Percentiles rank a stretch among this genome's conserved stretches.
Conservation (phyloP, 2,113 vertebrate species). For the Xenopus borealis region DNA sequence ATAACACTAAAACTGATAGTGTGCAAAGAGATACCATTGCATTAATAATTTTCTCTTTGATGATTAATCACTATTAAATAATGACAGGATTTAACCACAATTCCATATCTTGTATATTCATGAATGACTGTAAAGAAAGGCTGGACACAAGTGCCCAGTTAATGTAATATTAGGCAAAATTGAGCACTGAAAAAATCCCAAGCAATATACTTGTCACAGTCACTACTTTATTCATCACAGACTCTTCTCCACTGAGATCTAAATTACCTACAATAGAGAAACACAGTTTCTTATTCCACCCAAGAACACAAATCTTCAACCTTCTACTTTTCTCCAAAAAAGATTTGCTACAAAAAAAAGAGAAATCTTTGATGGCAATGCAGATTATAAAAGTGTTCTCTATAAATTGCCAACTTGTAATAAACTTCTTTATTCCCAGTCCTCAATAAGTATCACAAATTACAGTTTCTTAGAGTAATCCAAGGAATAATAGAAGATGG, state of each 20-base stretch:
- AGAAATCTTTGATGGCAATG: conserved; percentile 59
- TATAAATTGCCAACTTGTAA: conserved; percentile 62
- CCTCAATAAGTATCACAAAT: conserved; percentile 66
- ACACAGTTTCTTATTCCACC: conserved; percentile 46
- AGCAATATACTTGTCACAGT: conserved; percentile 20
- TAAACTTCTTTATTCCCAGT: conserved; percentile 63
- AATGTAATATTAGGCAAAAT: conserved; percentile 31
- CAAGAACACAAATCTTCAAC: conserved; percentile 56
- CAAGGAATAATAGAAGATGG: no score
- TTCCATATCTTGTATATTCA: no score
- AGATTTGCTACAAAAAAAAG: conserved; percentile 62
- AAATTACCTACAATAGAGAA: conserved; percentile 52
- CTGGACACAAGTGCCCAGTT: background rate
- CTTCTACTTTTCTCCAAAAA: conserved; percentile 57
- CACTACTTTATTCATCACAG: conserved; percentile 29
- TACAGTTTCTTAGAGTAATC: conserved; percentile 58
- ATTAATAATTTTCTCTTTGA: no score
- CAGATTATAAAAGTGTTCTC: conserved; percentile 55
- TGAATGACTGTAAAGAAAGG: no score
- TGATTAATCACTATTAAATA: no score
- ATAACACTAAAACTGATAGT: no score
- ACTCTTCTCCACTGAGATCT: conserved; percentile 31
- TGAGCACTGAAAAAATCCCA: conserved; percentile 34
- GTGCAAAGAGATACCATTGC: no score
- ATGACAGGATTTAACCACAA: no score